Percentiles rank a stretch among this genome's conserved stretches.
Evolutionary conservation across 2,797 vertebrate genomes (phyloP).

Genomic region (Melanotaenia nigrans): DNA sequence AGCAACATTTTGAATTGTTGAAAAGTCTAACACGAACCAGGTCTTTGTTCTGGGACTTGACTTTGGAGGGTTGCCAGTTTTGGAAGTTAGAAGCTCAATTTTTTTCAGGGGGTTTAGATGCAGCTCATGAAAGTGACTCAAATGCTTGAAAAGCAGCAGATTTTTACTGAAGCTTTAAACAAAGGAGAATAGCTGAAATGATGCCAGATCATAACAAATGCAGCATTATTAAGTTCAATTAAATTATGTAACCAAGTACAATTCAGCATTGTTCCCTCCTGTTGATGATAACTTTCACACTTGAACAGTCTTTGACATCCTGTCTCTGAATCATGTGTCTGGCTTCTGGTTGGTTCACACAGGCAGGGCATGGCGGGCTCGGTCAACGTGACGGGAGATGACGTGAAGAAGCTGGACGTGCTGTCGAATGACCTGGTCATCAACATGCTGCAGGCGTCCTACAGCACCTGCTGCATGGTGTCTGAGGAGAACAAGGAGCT

Average conservation of each 20-base stretch:
- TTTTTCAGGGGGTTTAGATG: too few relatives aligned
- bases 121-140: too few relatives aligned
- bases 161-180: background rate
- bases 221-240: constrained; percentile 5
- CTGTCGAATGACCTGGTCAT: constrained; percentile 93
- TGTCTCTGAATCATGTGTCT: constrained; percentile 2
- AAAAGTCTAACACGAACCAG: background rate
- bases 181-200: background rate
- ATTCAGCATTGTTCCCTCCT: constrained; percentile 15
- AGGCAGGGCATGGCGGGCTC: constrained; percentile 89
- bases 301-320: background rate
- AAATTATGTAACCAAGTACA: constrained; percentile 22
- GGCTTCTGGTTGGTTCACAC: constrained; percentile 21
- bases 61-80: constrained; percentile 7
- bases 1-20: background rate
- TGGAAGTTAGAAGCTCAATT: background rate
- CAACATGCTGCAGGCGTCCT: constrained; percentile 96
- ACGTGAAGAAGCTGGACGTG: constrained; percentile 96
- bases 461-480: constrained; percentile 91
- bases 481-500: constrained; percentile 94
- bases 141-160: background rate
- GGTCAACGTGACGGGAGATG: constrained; percentile 94
- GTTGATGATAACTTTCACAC: background rate
- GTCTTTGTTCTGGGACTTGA: constrained; percentile 1
- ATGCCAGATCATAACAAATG: background rate